phyloP scores from a whole-genome alignment of 2,113 vertebrate genomes.

The Callithrix jacchus region DNA sequence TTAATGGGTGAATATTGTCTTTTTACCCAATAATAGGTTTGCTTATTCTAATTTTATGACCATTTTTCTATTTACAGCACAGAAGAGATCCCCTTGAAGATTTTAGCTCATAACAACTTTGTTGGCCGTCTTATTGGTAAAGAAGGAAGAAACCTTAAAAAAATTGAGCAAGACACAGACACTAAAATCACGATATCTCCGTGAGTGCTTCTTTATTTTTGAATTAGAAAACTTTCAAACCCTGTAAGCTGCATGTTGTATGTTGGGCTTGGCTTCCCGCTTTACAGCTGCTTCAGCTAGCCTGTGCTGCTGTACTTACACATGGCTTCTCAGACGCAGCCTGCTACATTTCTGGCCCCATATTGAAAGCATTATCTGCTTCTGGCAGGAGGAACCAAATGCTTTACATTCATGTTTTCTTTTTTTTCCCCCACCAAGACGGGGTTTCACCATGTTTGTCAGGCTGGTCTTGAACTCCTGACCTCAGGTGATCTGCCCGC shows the following conservation, averaged over 20 bases:
- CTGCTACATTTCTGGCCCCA: neutral
- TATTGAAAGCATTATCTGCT: neutral
- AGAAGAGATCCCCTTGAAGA: slow-evolving; percentile 98
- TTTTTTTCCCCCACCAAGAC: too few relatives aligned
- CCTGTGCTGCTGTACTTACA: accelerated
- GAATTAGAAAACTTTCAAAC: neutral
- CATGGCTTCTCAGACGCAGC: neutral
- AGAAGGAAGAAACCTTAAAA: slow-evolving; percentile 98
- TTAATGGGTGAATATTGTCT: slow-evolving; percentile 20
- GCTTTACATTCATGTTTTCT: neutral
- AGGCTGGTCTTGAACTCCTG: too few relatives aligned
- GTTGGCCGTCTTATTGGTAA: slow-evolving; percentile 98
- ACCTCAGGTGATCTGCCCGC: too few relatives aligned
- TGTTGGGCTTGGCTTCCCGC: neutral
- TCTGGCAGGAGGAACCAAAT: neutral
- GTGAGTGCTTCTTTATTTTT: slow-evolving; percentile 85
- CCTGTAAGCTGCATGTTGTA: neutral
- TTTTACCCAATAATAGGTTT: neutral
- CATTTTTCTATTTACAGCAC: slow-evolving; percentile 85
- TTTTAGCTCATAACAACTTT: slow-evolving; percentile 98
- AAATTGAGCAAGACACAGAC: slow-evolving; percentile 97
- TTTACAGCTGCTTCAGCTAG: neutral
- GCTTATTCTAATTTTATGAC: neutral
- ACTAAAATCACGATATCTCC: slow-evolving; percentile 99
- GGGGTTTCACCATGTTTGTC: too few relatives aligned